Base-by-base conservation (phyloP, 1,140 invertebrate species). In the Heliothis subflexa region DNA sequence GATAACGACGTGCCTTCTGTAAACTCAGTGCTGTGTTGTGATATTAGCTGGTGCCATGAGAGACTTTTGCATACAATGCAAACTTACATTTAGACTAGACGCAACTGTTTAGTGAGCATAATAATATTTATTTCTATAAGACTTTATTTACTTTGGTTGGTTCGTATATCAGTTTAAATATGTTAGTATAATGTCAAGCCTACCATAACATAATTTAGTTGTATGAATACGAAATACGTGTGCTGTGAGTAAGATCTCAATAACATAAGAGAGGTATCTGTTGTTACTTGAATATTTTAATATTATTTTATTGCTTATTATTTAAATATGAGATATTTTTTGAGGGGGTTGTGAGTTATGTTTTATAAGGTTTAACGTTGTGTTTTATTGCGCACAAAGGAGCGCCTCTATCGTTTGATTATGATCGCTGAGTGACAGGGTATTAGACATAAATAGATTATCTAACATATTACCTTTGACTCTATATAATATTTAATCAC, bases 231-330 rank as follows among this genome's bases (percentile, higher is more conserved):
- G 57, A 72, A 49, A 54, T 85, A 82, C 79, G 76, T 78, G 90
- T 85, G 90, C 89, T 92, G 90, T 92, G 89, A 92, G 86, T 78
- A 82, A 84, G 90, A 91, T 91, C 90, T 91, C 90, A 88, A 86
- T 73, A 83, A 59, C 52, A 21, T 78, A 77, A 76, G 68, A 70
- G 70, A 78, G 71, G 79, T 81, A 59, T 81, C 71, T 83, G 61
- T 75, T 77, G 74, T 49, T 68, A 54, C 47, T 79, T 68, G 54
- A 52, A 77, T 77, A 66, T 77, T 55, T 54, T 55, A 66, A 11
- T 54, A 55, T 76, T 54, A 49, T 62, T 54, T 55, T 21, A 25
- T 55, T 28, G n/a, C 12, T n/a, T 45, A 40, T 28, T 66, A 55
- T 54, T 55, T 66, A 66, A 52, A 11, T 54, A 18, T 72, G 12